These are phyloP conservation scores for Aproaerema taeniolella DNA, from an alignment of 2,888 invertebrate species.

Conservation along the genomic window DNA sequence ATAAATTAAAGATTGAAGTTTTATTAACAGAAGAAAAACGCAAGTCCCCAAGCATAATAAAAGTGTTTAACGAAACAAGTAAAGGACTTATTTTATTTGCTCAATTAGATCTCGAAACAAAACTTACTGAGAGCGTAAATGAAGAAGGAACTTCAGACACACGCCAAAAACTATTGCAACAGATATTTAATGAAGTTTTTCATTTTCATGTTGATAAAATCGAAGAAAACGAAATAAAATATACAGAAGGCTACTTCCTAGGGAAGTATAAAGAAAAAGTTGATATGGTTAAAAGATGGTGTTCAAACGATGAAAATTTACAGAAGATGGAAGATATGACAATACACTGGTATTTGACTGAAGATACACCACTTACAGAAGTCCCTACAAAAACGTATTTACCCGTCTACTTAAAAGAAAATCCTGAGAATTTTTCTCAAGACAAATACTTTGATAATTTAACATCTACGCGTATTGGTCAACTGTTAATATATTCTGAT, in stretches of 20 bases:
- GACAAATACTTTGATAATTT: conserved; percentile 11
- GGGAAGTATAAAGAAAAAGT: conserved; percentile 3
- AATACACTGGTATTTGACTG: conserved; percentile 15
- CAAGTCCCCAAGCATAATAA: neutral
- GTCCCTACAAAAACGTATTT: conserved; percentile 8
- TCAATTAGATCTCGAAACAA: conserved; percentile 2
- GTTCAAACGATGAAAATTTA: neutral
- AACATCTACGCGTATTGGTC: conserved; percentile 8
- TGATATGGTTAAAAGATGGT: conserved; percentile 1
- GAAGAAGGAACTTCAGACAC: no score
- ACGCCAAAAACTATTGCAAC: no score
- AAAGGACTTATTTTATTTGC: conserved; percentile 7
- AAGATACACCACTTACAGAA: neutral
- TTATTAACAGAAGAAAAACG: neutral
- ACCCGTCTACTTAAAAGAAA: conserved; percentile 8
- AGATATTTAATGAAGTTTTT: no score
- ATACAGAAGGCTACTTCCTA: conserved; percentile 11
- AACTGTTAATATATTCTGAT: conserved; percentile 7
- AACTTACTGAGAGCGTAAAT: neutral
- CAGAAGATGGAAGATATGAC: conserved; percentile 12
- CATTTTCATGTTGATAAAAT: no score
- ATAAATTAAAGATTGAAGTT: conserved; percentile 1
- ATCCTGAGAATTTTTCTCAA: conserved; percentile 6
- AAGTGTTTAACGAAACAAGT: neutral
- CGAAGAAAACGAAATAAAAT: conserved; percentile 1